Percentiles rank a stretch among this genome's conserved stretches.
These are phyloP conservation scores for Oligia strigilis DNA, from an alignment of 2,888 invertebrate genomes.

Conservation along the genomic window DNA sequence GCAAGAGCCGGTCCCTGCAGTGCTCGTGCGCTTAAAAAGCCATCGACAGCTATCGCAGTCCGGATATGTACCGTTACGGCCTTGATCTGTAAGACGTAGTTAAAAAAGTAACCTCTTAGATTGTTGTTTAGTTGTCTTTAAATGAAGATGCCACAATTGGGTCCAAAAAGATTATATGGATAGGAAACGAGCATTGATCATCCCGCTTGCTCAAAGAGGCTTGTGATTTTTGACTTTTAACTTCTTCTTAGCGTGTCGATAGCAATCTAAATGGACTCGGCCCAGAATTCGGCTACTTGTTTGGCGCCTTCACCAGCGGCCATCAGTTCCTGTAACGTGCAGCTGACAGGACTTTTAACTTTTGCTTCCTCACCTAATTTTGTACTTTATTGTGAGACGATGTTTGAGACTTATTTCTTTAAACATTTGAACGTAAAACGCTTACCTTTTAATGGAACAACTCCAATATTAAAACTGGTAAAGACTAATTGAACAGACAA, in stretches of 20 bases:
- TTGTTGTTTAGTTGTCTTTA: neutral
- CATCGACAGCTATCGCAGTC: slow-evolving; percentile 56
- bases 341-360: no score
- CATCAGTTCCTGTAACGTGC: no score
- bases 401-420: neutral
- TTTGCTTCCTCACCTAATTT: neutral
- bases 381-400: neutral
- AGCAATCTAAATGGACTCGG: no score
- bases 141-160: neutral
- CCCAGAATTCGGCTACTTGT: no score
- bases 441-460: neutral
- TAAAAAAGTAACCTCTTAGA: slow-evolving; percentile 11
- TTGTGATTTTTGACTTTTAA: neutral
- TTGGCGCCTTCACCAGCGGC: no score
- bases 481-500: neutral
- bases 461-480: neutral
- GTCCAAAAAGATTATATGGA: neutral
- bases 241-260: no score
- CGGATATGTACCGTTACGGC: slow-evolving; percentile 65
- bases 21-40: slow-evolving; percentile 65
- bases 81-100: slow-evolving; percentile 55
- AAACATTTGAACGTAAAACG: neutral
- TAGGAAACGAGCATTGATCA: neutral
- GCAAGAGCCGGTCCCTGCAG: slow-evolving; percentile 50
- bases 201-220: neutral